These are phyloP conservation scores for Smittia sp. DNA, from an alignment of 2,888 invertebrate genomes.

Conservation along the genomic window DNA sequence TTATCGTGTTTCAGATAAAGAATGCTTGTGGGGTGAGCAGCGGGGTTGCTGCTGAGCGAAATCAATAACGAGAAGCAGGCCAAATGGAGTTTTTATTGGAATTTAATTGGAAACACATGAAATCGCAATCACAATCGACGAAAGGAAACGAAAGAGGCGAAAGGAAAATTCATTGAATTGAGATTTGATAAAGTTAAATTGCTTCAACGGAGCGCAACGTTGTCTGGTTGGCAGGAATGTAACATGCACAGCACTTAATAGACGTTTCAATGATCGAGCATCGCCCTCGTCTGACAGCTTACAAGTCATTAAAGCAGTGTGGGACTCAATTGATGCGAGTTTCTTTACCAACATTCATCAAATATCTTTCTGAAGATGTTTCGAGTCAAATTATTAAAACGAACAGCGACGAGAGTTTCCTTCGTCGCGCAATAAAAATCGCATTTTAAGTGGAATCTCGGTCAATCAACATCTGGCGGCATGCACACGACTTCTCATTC, in stretches of 20 bases:
- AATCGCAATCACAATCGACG: background rate
- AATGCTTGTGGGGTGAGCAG: constrained; percentile 39
- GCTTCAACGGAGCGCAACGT: background rate
- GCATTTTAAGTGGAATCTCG: background rate
- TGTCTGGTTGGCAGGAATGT: no score
- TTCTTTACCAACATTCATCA: no score
- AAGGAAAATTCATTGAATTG: background rate
- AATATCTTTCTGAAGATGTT: no score
- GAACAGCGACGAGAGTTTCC: no score
- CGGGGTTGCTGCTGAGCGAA: background rate
- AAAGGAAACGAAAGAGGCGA: background rate
- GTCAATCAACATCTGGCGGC: constrained; percentile 12
- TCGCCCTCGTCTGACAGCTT: no score
- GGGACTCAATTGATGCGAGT: no score
- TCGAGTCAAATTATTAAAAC: no score
- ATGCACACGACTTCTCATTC: background rate
- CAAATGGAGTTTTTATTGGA: constrained; percentile 17
- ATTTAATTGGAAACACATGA: constrained; percentile 12
- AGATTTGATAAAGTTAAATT: constrained; percentile 5
- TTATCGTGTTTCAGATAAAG: constrained; percentile 50
- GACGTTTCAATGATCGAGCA: no score
- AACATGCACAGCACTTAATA: no score
- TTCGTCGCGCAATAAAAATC: background rate
- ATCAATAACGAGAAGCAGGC: constrained; percentile 8
- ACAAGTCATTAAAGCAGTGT: no score